These are phyloP conservation scores for Drosophila hamatofila DNA, from an alignment of 2,888 invertebrate species.

Conservation along the genomic window DNA sequence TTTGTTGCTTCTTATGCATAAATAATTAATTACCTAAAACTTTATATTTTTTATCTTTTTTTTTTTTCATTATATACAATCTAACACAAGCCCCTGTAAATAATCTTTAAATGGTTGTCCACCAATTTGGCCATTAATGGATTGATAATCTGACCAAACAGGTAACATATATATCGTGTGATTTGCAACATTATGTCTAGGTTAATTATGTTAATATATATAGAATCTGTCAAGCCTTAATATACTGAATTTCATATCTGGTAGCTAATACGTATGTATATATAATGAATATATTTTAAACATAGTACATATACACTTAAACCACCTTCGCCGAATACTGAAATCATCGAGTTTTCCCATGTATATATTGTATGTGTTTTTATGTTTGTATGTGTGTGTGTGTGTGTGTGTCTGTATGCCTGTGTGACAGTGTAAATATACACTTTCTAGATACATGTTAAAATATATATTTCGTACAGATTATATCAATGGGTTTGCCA, in stretches of 20 bases:
- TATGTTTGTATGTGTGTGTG: conserved; percentile 32
- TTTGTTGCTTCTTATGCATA: conserved; percentile 52
- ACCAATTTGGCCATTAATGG: conserved; percentile 32
- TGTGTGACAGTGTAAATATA: conserved; percentile 22
- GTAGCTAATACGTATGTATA: conserved; percentile 57
- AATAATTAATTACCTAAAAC: conserved; percentile 54
- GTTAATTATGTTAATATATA: conserved; percentile 53
- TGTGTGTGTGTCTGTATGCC: conserved; percentile 4
- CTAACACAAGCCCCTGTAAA: conserved; percentile 81
- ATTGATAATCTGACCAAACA: conserved; percentile 43
- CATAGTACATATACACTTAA: conserved; percentile 64
- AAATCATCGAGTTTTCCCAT: conserved; percentile 74
- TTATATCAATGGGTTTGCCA: conserved; percentile 51
- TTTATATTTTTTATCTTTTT: conserved; percentile 27
- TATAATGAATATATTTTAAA: conserved; percentile 46
- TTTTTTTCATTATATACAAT: conserved; percentile 67
- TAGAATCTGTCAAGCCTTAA: conserved; percentile 77
- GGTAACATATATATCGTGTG: conserved; percentile 33
- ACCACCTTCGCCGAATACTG: conserved; percentile 75
- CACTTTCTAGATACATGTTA: conserved; percentile 12
- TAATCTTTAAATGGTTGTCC: conserved; percentile 66
- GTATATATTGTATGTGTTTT: conserved; percentile 20
- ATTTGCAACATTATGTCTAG: conserved; percentile 44
- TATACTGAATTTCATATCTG: conserved; percentile 59
- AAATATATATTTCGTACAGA: conserved; percentile 27